phyloP scores from a whole-genome alignment of 1,140 invertebrate species.

The Drosophila lacteicornis region DNA sequence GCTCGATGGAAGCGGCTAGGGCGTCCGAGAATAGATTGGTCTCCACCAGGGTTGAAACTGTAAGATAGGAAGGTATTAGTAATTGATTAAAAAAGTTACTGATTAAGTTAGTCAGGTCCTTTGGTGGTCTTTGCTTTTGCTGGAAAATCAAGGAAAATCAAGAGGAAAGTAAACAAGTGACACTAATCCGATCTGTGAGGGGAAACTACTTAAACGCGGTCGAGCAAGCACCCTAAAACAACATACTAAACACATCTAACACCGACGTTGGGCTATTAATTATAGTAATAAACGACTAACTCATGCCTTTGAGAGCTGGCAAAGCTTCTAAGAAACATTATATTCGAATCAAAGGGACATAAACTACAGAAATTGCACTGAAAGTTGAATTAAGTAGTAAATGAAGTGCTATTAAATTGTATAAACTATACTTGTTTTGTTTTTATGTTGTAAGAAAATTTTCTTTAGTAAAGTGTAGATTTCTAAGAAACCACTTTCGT shows the following conservation, averaged over 20 bases:
- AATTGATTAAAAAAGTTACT: background rate
- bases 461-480: background rate
- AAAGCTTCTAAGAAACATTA: background rate
- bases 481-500: background rate
- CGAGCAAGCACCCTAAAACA: background rate
- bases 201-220: background rate
- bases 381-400: background rate
- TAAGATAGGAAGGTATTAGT: conserved; percentile 83
- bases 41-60: conserved; percentile 92
- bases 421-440: background rate
- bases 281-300: background rate
- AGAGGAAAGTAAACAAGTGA: background rate
- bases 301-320: no score
- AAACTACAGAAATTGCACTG: no score
- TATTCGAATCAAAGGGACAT: no score
- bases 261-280: background rate
- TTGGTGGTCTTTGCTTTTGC: conserved; percentile 61
- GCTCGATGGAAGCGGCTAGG: conserved; percentile 89
- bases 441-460: background rate
- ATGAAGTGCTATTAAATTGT: background rate
- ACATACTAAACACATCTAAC: background rate
- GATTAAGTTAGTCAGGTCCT: background rate
- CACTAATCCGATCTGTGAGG: no score
- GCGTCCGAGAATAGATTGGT: conserved; percentile 97
- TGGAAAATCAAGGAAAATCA: background rate